Base-by-base conservation (phyloP, 1,140 invertebrate genomes). In the Drosophila kohkoa region DNA sequence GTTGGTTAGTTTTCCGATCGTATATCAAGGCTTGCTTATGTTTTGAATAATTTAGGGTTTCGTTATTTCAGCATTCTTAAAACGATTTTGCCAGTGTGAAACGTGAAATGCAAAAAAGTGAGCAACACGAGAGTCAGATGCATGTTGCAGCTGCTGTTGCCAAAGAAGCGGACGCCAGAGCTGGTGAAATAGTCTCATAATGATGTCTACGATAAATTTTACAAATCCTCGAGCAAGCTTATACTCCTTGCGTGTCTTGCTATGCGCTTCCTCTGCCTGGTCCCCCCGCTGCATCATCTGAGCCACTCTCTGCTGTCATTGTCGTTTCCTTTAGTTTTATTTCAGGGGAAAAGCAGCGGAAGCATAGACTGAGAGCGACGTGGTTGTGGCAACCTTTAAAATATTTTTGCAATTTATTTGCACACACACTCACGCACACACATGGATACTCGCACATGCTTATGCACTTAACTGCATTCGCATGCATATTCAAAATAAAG, bases 401-500 rank as follows among this genome's bases (percentile, higher is more conserved):
- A 86, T 87, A 86, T 86, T 86, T 86, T 87, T 65, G 82, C 79
- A 87, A 86, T 86, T 87, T 86, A 82, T 79, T 79, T 82, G 70
- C 71, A 64, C 13, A 78, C 62, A 63, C 63, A 49, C 49, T 4
- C 63, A 49, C 45, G 49, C 51, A 66, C 6, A 10, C 35, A 25
- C 20, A 25, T 52, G 75, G 45, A 62, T n/a, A 48, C 32, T 20
- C 8, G 28, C 20, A 58, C 58, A 67, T 57, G 49, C 64, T 79
- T 68, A 62, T 79, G 81, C 78, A 79, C 79, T 86, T 82, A 79
- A 60, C 82, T 76, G 66, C 60, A 75, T 76, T 87, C 82, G 77
- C 82, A 86, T 86, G 77, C 82, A 86, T 86, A 86, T 86, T 79
- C 82, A 82, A 87, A 86, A 87, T 86, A 86, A 86, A 86, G 82